Evolutionary conservation across 1,140 invertebrate genomes (phyloP).

Genomic region (Diprion similis): DNA sequence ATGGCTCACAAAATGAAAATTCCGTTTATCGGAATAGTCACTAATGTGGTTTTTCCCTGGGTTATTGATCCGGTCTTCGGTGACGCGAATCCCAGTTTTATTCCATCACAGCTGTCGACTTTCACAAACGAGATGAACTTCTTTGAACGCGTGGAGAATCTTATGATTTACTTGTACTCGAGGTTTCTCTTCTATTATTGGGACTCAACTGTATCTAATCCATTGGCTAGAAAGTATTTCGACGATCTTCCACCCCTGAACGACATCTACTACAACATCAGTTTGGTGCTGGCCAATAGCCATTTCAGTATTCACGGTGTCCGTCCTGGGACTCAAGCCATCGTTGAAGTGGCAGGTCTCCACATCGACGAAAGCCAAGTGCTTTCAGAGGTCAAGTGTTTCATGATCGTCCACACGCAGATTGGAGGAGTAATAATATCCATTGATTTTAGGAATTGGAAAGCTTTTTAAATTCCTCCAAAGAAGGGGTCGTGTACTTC

Average conservation of each 20-base stretch:
- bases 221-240: conserved; percentile 56
- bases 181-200: neutral
- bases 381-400: neutral
- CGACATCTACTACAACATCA: conserved; percentile 58
- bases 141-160: conserved; percentile 41
- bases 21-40: neutral
- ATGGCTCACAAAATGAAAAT: neutral
- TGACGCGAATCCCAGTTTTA: neutral
- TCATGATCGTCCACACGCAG: neutral
- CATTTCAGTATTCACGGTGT: conserved; percentile 52
- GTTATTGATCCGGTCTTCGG: neutral
- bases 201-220: neutral
- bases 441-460: conserved; percentile 66
- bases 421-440: neutral
- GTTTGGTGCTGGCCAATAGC: conserved; percentile 54
- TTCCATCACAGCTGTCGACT: neutral
- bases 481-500: conserved; percentile 74
- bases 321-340: conserved; percentile 46
- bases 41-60: neutral
- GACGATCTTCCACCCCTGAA: conserved; percentile 65
- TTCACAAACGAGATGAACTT: conserved; percentile 35
- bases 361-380: conserved; percentile 43
- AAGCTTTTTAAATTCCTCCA: conserved; percentile 70
- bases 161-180: conserved; percentile 18
- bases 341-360: conserved; percentile 58